A percentile compares a stretch with the other conserved stretches of the same genome.
Evolutionary conservation across 2,113 vertebrate species (phyloP).

Genomic region (Cyanoramphus novaezelandiae): DNA sequence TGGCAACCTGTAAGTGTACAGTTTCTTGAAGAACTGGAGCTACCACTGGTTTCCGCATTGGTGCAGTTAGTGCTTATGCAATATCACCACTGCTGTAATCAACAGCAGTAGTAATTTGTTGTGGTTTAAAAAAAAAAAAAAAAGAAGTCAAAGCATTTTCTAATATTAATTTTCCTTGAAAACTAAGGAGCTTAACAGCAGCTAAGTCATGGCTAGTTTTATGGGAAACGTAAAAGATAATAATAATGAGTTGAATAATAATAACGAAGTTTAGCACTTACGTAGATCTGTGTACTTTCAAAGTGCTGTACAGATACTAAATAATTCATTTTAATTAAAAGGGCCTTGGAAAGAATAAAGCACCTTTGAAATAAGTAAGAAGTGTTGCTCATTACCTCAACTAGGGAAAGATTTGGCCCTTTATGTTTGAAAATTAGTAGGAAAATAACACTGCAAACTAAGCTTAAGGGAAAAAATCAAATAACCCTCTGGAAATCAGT

Average conservation of each 20-base stretch:
- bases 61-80: neutral
- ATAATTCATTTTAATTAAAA: slow-evolving; percentile 54
- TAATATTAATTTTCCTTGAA: slow-evolving; percentile 34
- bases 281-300: neutral
- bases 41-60: neutral
- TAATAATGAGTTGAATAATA: slow-evolving; percentile 56
- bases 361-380: neutral
- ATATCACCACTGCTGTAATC: neutral
- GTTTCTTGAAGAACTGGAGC: neutral
- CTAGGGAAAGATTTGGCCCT: neutral
- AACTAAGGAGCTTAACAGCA: slow-evolving; percentile 66
- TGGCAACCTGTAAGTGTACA: accelerated
- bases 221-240: slow-evolving; percentile 67
- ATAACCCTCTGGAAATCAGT: neutral
- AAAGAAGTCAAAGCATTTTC: slow-evolving; percentile 57
- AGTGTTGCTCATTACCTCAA: neutral
- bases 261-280: neutral
- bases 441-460: neutral
- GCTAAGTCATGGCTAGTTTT: slow-evolving; percentile 66
- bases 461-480: neutral
- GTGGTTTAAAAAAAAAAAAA: neutral
- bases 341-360: slow-evolving; percentile 37
- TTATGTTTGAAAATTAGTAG: neutral
- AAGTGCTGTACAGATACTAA: neutral
- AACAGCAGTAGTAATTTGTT: neutral